Evolutionary conservation across 1,140 invertebrate species (phyloP).

Genomic region (Papilio glaucus): DNA sequence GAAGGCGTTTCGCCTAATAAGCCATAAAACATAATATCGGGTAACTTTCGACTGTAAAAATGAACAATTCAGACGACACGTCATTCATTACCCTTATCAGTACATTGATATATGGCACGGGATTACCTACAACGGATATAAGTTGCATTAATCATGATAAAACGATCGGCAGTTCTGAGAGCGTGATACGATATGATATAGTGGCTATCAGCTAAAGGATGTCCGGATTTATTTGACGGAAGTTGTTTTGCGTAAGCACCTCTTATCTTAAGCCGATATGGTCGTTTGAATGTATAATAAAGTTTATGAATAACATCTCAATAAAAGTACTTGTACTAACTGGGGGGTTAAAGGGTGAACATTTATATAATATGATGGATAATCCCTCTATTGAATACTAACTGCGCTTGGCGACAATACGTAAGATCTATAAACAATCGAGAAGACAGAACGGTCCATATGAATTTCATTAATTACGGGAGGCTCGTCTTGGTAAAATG

Average conservation of each 20-base stretch:
- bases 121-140: constrained; percentile 5
- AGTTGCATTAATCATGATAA: background rate
- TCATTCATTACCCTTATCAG: background rate
- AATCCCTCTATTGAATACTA: background rate
- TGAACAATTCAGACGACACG: background rate
- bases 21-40: too few species aligned
- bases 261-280: background rate
- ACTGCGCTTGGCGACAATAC: too few species aligned
- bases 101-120: background rate
- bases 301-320: background rate
- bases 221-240: constrained; percentile 2
- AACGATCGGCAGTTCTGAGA: background rate
- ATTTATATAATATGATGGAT: background rate
- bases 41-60: background rate
- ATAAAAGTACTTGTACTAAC: background rate
- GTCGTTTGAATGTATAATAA: background rate
- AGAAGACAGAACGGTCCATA: too few species aligned
- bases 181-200: background rate
- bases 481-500: too few species aligned
- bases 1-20: too few species aligned
- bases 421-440: too few species aligned
- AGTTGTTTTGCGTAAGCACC: background rate
- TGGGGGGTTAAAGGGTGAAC: background rate
- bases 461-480: too few species aligned
- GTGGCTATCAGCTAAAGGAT: background rate